Conservation (phyloP, 1,140 invertebrate genomes). For the Magallana angulata region DNA sequence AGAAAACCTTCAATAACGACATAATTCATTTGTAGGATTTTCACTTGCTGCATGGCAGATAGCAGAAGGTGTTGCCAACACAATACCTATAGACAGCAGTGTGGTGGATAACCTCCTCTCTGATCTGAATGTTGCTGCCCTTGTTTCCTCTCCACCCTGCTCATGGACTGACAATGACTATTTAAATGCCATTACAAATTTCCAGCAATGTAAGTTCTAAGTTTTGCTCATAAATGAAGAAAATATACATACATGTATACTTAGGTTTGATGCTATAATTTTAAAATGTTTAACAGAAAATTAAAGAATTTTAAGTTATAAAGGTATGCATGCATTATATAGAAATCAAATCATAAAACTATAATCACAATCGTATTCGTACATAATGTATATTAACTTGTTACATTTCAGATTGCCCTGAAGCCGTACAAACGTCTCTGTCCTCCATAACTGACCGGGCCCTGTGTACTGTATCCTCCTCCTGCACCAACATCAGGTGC, state of each 20-base stretch:
- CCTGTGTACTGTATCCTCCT: slow-evolving; percentile 10
- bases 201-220: background rate
- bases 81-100: background rate
- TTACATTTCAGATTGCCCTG: slow-evolving; percentile 39
- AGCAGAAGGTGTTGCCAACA: background rate
- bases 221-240: too few relatives aligned
- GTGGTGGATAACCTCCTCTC: slow-evolving; percentile 29
- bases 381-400: background rate
- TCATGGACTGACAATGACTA: slow-evolving; percentile 16
- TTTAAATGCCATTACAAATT: background rate
- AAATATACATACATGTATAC: too few relatives aligned
- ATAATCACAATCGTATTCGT: too few relatives aligned
- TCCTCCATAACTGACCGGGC: background rate
- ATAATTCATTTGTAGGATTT: background rate
- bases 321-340: too few relatives aligned
- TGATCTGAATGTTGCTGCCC: slow-evolving; percentile 18
- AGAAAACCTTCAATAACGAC: too few relatives aligned
- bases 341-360: too few relatives aligned
- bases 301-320: too few relatives aligned
- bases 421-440: background rate
- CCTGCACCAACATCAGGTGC: slow-evolving; percentile 44
- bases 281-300: too few relatives aligned
- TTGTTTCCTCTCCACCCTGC: slow-evolving; percentile 16
- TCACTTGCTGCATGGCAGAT: slow-evolving; percentile 2
- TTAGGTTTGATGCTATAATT: too few relatives aligned